Conservation (phyloP, 1,140 invertebrate species). For the Eumeta japonica region DNA sequence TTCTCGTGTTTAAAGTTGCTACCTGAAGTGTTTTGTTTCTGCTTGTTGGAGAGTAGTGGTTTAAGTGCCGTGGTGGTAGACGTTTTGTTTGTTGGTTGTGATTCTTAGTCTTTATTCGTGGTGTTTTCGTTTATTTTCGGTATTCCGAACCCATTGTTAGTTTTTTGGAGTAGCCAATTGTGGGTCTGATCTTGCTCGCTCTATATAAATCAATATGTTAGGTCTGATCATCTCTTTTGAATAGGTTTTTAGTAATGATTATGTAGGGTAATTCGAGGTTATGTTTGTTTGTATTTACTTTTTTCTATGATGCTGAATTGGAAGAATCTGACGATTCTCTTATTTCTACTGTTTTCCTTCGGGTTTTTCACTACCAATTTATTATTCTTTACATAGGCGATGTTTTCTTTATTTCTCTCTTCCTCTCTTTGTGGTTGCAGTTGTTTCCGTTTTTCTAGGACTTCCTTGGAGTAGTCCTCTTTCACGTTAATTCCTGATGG, state of each 20-base stretch:
- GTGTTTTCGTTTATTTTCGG: too few relatives aligned
- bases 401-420: slow-evolving; percentile 8
- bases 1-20: too few relatives aligned
- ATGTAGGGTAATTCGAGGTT: slow-evolving; percentile 8
- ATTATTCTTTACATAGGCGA: slow-evolving; percentile 6
- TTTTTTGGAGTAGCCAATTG: slow-evolving; percentile 10
- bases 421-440: slow-evolving; percentile 7
- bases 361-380: slow-evolving; percentile 11
- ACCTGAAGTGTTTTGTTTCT: too few relatives aligned
- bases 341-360: slow-evolving; percentile 1
- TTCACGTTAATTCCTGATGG: slow-evolving; percentile 6
- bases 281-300: too few relatives aligned
- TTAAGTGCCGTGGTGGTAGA: too few relatives aligned
- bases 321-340: slow-evolving; percentile 4
- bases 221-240: slow-evolving; percentile 12
- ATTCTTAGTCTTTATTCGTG: too few relatives aligned
- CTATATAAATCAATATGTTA: slow-evolving; percentile 11
- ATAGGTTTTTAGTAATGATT: too few relatives aligned
- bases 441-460: slow-evolving; percentile 10
- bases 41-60: too few relatives aligned
- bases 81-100: too few relatives aligned
- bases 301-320: slow-evolving; percentile 3
- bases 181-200: slow-evolving; percentile 9
- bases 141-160: too few relatives aligned
- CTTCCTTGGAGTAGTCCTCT: slow-evolving; percentile 15